Evolutionary conservation across 2,797 vertebrate species (phyloP).

Genomic region (Platalea minor): DNA sequence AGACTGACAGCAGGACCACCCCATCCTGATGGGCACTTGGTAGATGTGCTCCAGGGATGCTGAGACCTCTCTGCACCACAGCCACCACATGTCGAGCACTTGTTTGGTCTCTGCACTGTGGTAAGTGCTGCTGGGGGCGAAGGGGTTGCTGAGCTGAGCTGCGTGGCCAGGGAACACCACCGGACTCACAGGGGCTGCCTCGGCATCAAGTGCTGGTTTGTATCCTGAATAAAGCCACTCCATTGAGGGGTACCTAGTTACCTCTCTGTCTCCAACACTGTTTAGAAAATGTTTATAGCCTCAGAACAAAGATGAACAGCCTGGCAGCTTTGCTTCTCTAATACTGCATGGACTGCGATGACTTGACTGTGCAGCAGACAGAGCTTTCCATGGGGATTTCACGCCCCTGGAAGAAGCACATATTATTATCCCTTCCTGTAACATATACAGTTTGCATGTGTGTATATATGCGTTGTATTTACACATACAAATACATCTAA

Average conservation of each 20-base stretch:
- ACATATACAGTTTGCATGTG: not conserved
- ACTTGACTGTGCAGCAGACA: not conserved
- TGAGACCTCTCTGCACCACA: not conserved
- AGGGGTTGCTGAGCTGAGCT: rapidly evolving
- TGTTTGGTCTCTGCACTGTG: not conserved
- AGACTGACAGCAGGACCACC: not conserved
- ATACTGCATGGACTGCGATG: rapidly evolving
- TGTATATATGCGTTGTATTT: not conserved
- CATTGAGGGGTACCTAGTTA: not conserved
- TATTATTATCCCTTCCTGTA: not conserved
- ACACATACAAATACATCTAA: not conserved
- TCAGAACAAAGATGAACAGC: not conserved
- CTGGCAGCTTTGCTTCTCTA: not conserved
- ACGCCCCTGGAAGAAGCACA: not conserved
- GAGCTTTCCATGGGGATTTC: not conserved
- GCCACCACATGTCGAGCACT: not conserved
- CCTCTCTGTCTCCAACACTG: not conserved
- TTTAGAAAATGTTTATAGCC: not conserved
- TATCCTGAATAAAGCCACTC: not conserved
- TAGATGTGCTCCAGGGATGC: not conserved
- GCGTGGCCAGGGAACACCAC: not conserved
- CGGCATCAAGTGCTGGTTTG: not conserved
- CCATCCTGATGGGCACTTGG: not conserved
- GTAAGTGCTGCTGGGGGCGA: not conserved
- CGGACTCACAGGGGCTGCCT: rapidly evolving